Evolutionary conservation across 2,888 invertebrate genomes (phyloP).

Genomic region (Octodonta nipae): DNA sequence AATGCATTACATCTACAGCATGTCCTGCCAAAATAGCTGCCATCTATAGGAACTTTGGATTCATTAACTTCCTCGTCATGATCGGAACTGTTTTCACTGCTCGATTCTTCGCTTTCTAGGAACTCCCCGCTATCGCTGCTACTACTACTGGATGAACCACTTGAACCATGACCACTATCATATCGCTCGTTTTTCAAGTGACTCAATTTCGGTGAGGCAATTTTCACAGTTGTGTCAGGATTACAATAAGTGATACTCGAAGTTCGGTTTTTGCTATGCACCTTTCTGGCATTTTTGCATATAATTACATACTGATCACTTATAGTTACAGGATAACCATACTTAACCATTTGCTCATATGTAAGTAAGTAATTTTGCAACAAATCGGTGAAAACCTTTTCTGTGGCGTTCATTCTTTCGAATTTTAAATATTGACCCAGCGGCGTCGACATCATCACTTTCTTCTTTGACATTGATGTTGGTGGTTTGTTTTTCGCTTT

Average conservation of each 20-base stretch:
- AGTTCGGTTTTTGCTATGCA: slow-evolving; percentile 5
- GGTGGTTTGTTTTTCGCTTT: slow-evolving; percentile 8
- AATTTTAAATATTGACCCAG: slow-evolving; percentile 34
- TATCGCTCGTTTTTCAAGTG: slow-evolving; percentile 10
- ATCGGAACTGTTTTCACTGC: slow-evolving; percentile 29
- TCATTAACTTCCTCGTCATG: slow-evolving; percentile 3
- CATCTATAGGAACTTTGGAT: too few species aligned
- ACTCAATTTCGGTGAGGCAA: slow-evolving; percentile 43
- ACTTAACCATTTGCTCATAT: slow-evolving; percentile 46
- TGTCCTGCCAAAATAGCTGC: slow-evolving; percentile 6
- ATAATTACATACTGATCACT: too few species aligned
- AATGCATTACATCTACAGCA: slow-evolving; percentile 16
- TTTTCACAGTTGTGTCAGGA: slow-evolving; percentile 55
- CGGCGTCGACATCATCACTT: slow-evolving; percentile 25
- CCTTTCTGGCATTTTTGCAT: slow-evolving; percentile 5
- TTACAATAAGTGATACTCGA: slow-evolving; percentile 5
- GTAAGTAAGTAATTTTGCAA: slow-evolving; percentile 50
- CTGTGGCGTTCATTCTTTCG: slow-evolving; percentile 37
- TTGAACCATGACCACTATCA: slow-evolving; percentile 29
- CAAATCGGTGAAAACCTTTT: slow-evolving; percentile 43
- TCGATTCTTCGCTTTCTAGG: slow-evolving; percentile 32
- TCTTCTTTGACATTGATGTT: slow-evolving; percentile 1
- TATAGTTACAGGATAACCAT: slow-evolving; percentile 57
- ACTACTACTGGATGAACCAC: too few species aligned
- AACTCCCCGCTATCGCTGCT: slow-evolving; percentile 28